Percentiles rank a stretch among this genome's conserved stretches.
phyloP scores from a whole-genome alignment of 2,797 vertebrate species.

The Mormyrus proboscirostris region DNA sequence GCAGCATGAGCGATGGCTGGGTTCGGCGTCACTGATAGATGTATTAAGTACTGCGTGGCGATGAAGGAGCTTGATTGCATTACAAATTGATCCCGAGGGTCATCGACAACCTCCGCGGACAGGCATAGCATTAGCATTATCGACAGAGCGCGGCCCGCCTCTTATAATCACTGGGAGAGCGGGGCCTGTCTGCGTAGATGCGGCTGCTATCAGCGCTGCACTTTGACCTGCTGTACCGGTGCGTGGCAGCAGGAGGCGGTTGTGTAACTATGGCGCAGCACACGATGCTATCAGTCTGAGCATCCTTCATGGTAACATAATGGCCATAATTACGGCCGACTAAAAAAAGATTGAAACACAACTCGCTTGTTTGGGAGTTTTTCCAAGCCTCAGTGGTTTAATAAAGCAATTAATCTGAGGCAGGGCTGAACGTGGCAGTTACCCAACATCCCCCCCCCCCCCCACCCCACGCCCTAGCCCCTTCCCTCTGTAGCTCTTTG shows the following conservation, averaged over 20 bases:
- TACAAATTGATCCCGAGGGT: neutral
- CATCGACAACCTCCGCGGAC: neutral
- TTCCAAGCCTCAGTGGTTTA: neutral
- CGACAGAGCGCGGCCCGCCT: neutral
- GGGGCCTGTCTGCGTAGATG: too few relatives aligned
- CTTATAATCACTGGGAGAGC: neutral
- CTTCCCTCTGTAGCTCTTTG: neutral
- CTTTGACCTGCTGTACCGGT: neutral
- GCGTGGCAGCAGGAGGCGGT: neutral
- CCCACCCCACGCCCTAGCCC: neutral
- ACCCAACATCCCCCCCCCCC: too few relatives aligned
- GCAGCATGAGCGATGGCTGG: neutral
- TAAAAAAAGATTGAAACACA: conserved; percentile 2
- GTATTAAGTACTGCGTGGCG: neutral
- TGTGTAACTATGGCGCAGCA: neutral
- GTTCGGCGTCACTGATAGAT: neutral
- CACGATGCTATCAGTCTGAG: neutral
- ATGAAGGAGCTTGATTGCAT: conserved; percentile 15
- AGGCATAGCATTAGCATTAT: conserved; percentile 8
- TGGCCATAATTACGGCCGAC: neutral
- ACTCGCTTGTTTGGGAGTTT: neutral
- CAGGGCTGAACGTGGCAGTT: neutral
- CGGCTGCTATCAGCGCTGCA: neutral
- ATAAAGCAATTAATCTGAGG: neutral
- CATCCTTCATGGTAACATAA: neutral